phyloP scores from a whole-genome alignment of 2,888 invertebrate species.

The Eumacrocentrus americanus region DNA sequence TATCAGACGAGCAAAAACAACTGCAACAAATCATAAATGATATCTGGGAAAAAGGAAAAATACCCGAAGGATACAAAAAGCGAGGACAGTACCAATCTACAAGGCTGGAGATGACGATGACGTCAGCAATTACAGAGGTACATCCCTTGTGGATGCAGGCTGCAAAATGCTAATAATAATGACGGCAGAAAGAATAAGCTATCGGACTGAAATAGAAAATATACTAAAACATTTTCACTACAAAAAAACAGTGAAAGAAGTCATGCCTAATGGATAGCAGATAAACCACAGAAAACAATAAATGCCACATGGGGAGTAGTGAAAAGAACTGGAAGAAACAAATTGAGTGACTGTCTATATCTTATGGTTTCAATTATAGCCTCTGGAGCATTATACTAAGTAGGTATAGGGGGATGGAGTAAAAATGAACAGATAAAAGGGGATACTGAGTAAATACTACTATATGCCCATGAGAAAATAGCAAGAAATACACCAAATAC shows the following conservation, averaged over 20 bases:
- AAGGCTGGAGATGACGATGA: constrained; percentile 4
- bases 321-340: not conserved
- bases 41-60: not conserved
- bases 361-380: not conserved
- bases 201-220: not conserved
- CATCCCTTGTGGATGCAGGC: constrained; percentile 5
- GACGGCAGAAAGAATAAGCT: not conserved
- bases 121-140: constrained; percentile 17
- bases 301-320: not conserved
- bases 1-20: not conserved
- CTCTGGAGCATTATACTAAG: not conserved
- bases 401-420: not conserved
- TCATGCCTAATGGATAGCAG: not conserved
- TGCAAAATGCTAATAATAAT: not conserved
- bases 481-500: not conserved
- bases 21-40: not conserved
- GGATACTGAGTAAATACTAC: not conserved
- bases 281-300: not conserved
- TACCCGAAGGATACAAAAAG: constrained; percentile 15
- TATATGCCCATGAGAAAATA: not conserved
- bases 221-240: constrained; percentile 4
- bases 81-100: constrained; percentile 12
- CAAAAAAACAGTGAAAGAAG: not conserved
- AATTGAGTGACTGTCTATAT: not conserved
- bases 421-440: not conserved